Evolutionary conservation across 2,797 vertebrate species (phyloP).

Genomic region (Toxotes lorentzi): DNA sequence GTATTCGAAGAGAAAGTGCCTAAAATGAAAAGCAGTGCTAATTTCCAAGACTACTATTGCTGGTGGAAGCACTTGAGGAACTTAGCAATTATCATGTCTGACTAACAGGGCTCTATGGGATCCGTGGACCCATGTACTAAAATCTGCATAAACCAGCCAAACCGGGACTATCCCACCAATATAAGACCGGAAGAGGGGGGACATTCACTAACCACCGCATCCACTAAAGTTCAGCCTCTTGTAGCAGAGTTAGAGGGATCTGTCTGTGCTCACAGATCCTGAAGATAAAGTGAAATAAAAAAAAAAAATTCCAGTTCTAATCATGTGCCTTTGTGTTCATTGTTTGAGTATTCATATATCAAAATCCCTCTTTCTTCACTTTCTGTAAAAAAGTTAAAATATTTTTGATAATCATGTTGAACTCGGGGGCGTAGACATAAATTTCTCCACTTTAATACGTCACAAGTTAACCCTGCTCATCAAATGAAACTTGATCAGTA

Average conservation of each 20-base stretch:
- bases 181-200: not conserved
- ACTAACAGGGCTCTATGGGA: not conserved
- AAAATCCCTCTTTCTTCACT: not conserved
- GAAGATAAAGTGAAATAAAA: not conserved
- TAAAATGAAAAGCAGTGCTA: conserved; percentile 20
- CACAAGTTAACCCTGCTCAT: too few relatives aligned
- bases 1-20: conserved; percentile 15
- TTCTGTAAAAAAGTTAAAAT: not conserved
- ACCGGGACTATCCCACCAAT: not conserved
- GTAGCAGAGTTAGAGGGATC: not conserved
- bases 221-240: conserved; percentile 7
- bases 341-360: not conserved
- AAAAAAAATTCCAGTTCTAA: not conserved
- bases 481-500: not conserved
- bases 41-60: conserved; percentile 19
- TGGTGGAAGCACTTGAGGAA: conserved; percentile 25
- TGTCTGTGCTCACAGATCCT: not conserved
- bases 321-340: not conserved
- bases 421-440: not conserved
- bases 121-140: conserved; percentile 8
- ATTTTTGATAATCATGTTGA: not conserved
- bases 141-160: conserved; percentile 18
- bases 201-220: not conserved
- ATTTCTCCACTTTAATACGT: not conserved
- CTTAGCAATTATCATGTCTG: conserved; percentile 30